Evolutionary conservation across 2,797 vertebrate genomes (phyloP), one percentile per base, ranked within the genome.

Genomic region (Pyrocephalus nanus): DNA sequence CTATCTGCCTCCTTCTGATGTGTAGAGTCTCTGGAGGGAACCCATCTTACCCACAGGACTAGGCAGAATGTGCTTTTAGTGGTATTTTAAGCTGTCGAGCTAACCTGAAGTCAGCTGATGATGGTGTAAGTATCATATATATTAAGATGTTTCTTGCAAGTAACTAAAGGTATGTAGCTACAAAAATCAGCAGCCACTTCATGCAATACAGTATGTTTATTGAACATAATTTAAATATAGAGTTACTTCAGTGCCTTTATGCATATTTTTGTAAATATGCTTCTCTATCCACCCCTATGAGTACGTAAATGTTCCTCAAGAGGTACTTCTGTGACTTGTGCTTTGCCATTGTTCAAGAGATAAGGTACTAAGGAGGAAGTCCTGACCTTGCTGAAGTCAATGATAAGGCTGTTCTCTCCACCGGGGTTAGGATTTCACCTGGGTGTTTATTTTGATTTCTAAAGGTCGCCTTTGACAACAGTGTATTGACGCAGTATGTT

Each of bases 401-500:
- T 57, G 86, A 90, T 92, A 96, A 93, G 60, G 26, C 67, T 62
- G 6, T 84, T 91, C 67, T 69, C 66, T 88, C 60, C 40, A 27
- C 40, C 1, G 1, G 83, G 94, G 88, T 96, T 90, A 94, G 48
- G 78, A 48, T 92, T 96, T 96, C 90, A 96, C 92, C 86, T 95
- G 80, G 42, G 34, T 93, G 71, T 94, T 95, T 93, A 87, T 90
- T 94, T 95, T 91, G 78, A 48, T 94, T 92, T 84, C 70, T 82
- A 85, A 77, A 95, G 84, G 50, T 77, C n/a, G 0, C 27, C n/a
- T 86, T 72, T 84, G 53, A 70, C 91, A 90, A 64, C 87, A 78
- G 71, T 16, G 50, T 90, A 90, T 74, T 86, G 84, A 91, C 25
- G 45, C 82, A 92, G 43, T 84, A 29, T 26, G 47, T 83, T 93